Percentiles rank a stretch among this genome's conserved stretches.
Evolutionary conservation across 2,113 vertebrate species (phyloP).

Genomic region (Entelurus aequoreus): DNA sequence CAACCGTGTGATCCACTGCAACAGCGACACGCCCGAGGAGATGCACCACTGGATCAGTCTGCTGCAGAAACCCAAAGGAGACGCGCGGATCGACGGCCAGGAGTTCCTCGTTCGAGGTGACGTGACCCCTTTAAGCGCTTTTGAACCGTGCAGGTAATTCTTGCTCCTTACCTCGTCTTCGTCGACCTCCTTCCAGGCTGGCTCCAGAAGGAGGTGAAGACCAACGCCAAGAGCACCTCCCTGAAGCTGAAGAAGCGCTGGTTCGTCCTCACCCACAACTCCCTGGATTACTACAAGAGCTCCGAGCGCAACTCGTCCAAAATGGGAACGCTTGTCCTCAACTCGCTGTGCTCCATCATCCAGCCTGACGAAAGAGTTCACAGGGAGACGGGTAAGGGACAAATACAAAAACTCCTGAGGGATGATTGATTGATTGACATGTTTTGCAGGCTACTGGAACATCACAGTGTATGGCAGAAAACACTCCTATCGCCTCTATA

Average conservation of each 20-base stretch:
- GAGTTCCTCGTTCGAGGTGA: conserved; percentile 87
- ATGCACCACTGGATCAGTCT: conserved; percentile 96
- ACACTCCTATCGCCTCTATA: conserved; percentile 85
- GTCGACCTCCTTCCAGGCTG: conserved; percentile 71
- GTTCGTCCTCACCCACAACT: conserved; percentile 86
- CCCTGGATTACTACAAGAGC: conserved; percentile 88
- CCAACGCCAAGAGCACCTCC: conserved; percentile 80
- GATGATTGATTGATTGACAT: not conserved
- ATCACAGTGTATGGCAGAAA: conserved; percentile 85
- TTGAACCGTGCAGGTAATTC: not conserved
- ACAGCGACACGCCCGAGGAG: conserved; percentile 86
- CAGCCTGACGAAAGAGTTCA: conserved; percentile 85
- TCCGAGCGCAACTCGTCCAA: conserved; percentile 83
- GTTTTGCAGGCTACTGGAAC: conserved; percentile 83
- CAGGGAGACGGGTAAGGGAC: conserved; percentile 80
- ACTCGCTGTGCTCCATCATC: conserved; percentile 85
- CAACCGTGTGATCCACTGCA: conserved; percentile 91
- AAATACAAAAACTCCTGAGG: not conserved
- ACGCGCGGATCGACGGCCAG: conserved; percentile 84
- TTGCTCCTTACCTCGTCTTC: not conserved
- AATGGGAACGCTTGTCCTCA: conserved; percentile 87
- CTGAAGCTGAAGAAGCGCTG: conserved; percentile 91
- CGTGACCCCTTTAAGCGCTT: not conserved
- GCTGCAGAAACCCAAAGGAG: conserved; percentile 87
- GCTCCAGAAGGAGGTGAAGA: conserved; percentile 89